Conservation (phyloP, 2,888 invertebrate species). For the Dolomedes plantarius region DNA sequence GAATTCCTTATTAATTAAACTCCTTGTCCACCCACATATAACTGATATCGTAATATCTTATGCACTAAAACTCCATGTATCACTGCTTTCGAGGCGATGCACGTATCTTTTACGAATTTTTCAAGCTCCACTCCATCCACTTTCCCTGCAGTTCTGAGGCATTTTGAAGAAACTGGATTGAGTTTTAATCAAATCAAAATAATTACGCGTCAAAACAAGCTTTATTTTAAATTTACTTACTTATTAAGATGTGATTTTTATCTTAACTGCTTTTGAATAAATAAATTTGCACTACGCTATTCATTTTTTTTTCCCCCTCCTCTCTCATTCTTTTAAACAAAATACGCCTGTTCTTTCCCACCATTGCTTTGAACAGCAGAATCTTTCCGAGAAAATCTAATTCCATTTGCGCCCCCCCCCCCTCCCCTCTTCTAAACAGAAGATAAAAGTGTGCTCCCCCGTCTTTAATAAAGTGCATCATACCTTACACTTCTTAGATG, state of each 20-base stretch:
- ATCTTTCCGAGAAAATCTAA: slow-evolving; percentile 62
- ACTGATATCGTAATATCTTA: too few relatives aligned
- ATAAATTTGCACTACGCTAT: background rate
- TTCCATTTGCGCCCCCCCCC: slow-evolving; percentile 40
- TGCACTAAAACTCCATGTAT: too few relatives aligned
- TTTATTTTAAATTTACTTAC: slow-evolving; percentile 9
- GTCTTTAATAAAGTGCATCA: slow-evolving; percentile 64
- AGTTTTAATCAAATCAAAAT: slow-evolving; percentile 18
- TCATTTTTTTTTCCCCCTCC: background rate
- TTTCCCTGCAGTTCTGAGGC: background rate
- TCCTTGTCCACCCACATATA: too few relatives aligned
- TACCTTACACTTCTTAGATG: slow-evolving; percentile 61
- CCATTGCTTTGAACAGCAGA: slow-evolving; percentile 7
- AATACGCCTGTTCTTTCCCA: slow-evolving; percentile 41
- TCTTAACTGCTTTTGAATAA: slow-evolving; percentile 16
- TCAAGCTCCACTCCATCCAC: background rate
- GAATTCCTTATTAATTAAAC: too few relatives aligned
- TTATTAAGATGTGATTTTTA: slow-evolving; percentile 18
- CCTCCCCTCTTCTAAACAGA: background rate
- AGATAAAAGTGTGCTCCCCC: slow-evolving; percentile 12
- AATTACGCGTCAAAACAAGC: slow-evolving; percentile 11
- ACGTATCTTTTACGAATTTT: too few relatives aligned
- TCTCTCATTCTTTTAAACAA: slow-evolving; percentile 41
- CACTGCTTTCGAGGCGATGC: too few relatives aligned
- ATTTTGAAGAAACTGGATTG: background rate